Evolutionary conservation across 2,797 vertebrate genomes (phyloP), one percentile per base, ranked within the genome.

Genomic region (Periparus ater): DNA sequence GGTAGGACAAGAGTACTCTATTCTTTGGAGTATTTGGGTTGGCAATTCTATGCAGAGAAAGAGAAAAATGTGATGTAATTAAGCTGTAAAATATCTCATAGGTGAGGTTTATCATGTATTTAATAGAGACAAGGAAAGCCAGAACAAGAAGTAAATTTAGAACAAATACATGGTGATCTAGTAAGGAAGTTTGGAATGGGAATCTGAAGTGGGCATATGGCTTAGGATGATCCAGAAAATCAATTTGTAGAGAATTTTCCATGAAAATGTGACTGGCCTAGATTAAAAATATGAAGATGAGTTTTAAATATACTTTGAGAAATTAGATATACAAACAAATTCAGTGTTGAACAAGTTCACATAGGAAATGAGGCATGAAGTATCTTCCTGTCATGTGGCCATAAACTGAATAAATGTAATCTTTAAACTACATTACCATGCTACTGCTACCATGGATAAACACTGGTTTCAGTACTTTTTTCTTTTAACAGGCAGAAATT

Each of bases 361-460:
- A 26, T 0, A 66, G 16, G n/a, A 78, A 61, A 67, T 0, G 1
- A 53, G 10, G 20, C 0, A 0, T 16, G 15, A 75, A 54, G 19
- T 22, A 61, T n/a, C 8, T 25, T 68, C 23, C 30, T 62, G 23
- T 29, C 15, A 14, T 5, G 17, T 42, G 40, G 38, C 11, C 20
- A 34, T 27, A 81, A 86, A 47, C 1, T 16, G 11, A 91, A 54
- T 27, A 0, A 57, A 54, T 54, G 51, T 80, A 2, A 55, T 63
- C n/a, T 51, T 57, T 57, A 88, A 88, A 75, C 20, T 51, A 11
- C 8, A 42, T 55, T 73, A 32, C 17, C 29, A 1, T 42, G 29
- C 42, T 79, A 68, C 54, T 48, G 25, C 18, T 75, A 36, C 11
- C 17, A 38, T 9, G 42, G 53, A 23, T n/a, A 57, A 29, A 15